These are phyloP conservation scores for Poeciliopsis prolifica DNA, from an alignment of 2,113 vertebrate genomes.

Conservation along the genomic window DNA sequence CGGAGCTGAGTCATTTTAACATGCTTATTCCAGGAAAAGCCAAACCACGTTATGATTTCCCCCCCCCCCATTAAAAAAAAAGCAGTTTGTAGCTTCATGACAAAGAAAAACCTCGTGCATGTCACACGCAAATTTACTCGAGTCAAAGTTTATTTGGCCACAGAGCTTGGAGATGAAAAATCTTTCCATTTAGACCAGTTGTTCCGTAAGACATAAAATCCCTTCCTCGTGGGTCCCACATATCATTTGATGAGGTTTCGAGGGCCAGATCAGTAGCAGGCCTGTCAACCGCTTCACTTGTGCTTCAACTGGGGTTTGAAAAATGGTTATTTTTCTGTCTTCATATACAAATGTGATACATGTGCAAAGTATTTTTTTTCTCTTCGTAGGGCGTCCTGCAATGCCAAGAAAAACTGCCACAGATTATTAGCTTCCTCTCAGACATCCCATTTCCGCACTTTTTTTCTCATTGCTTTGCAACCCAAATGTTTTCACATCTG, in stretches of 20 bases:
- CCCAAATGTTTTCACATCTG: conserved; percentile 2
- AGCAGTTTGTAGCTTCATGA: conserved; percentile 24
- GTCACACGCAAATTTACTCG: conserved; percentile 6
- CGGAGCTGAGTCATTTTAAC: background rate
- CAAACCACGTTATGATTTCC: conserved; percentile 23
- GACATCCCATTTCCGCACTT: conserved; percentile 34
- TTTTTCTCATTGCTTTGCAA: conserved; percentile 38
- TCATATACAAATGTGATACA: conserved; percentile 25
- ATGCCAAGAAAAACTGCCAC: conserved; percentile 51
- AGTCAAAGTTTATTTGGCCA: background rate
- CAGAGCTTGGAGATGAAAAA: conserved; percentile 6
- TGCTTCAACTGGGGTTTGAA: conserved; percentile 29
- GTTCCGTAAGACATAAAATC: conserved; percentile 34
- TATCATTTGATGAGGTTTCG: conserved; percentile 58
- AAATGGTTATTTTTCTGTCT: conserved; percentile 40
- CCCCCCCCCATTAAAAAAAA: background rate
- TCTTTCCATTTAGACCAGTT: conserved; percentile 31
- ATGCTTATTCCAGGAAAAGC: conserved; percentile 11
- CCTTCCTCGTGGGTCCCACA: background rate
- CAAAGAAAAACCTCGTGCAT: conserved; percentile 27
- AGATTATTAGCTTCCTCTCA: conserved; percentile 54
- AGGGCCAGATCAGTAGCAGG: conserved; percentile 44
- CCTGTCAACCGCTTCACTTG: conserved; percentile 51
- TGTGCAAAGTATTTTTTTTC: conserved; percentile 13
- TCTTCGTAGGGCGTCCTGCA: conserved; percentile 19